phyloP scores from a whole-genome alignment of 2,888 invertebrate genomes.

The Harpalus rubripes region DNA sequence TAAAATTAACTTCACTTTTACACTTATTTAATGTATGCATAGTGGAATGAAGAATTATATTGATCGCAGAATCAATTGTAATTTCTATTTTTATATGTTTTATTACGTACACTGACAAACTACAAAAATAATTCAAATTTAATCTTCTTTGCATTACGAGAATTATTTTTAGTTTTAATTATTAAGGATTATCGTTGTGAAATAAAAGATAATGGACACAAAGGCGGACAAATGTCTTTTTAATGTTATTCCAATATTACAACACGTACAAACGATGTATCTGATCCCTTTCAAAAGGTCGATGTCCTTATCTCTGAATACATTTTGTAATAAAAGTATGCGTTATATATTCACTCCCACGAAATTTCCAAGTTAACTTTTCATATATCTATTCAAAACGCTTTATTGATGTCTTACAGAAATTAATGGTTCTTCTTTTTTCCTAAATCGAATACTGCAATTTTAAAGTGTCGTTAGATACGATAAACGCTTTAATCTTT shows the following conservation, averaged over 20 bases:
- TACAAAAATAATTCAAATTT: not conserved
- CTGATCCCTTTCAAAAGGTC: not conserved
- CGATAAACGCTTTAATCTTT: too few species aligned
- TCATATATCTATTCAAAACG: not conserved
- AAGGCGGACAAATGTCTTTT: not conserved
- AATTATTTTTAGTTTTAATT: conserved; percentile 1
- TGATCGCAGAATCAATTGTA: not conserved
- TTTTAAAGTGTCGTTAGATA: not conserved
- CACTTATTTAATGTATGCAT: not conserved
- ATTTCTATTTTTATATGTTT: not conserved
- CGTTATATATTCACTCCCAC: not conserved
- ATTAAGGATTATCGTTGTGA: not conserved
- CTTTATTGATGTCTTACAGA: not conserved
- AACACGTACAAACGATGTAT: not conserved
- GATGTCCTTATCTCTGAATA: not conserved
- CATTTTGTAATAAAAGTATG: not conserved
- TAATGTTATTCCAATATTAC: not conserved
- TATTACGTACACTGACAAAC: not conserved
- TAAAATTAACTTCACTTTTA: not conserved
- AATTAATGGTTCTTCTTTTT: too few species aligned
- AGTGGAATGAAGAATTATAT: not conserved
- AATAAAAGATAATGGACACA: not conserved
- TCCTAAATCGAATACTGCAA: not conserved
- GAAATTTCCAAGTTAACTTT: not conserved
- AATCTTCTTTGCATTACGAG: not conserved